These are phyloP conservation scores for Ctenicera cuprea DNA, from an alignment of 2,888 invertebrate species.

Conservation along the genomic window DNA sequence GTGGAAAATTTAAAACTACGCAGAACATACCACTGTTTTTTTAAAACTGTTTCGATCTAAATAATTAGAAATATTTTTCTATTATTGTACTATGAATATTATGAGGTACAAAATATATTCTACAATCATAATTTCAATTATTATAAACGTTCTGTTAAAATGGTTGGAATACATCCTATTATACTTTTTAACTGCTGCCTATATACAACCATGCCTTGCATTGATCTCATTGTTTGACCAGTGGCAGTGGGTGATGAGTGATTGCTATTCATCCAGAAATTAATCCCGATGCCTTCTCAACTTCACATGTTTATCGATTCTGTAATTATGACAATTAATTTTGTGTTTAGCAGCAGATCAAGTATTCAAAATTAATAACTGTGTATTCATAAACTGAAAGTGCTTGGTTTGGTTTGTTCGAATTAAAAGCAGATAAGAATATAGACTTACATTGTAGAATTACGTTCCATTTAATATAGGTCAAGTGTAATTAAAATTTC, in stretches of 20 bases:
- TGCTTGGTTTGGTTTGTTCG: background rate
- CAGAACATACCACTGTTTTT: too few species aligned
- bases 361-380: conserved; percentile 4
- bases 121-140: too few species aligned
- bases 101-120: too few species aligned
- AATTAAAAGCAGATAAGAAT: background rate
- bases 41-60: too few species aligned
- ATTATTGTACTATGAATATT: too few species aligned
- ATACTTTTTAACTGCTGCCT: too few species aligned
- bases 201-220: background rate
- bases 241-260: background rate
- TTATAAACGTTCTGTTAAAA: too few species aligned
- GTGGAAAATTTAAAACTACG: too few species aligned
- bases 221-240: background rate
- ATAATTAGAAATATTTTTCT: too few species aligned
- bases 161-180: background rate
- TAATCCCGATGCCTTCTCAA: background rate
- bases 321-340: conserved; percentile 1
- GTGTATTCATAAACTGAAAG: background rate
- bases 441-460: background rate
- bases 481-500: background rate
- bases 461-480: background rate
- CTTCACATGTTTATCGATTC: background rate
- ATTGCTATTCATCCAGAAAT: background rate
- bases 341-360: background rate